Conservation (phyloP, 2,797 vertebrate species). For the Chloroceryle amazona region DNA sequence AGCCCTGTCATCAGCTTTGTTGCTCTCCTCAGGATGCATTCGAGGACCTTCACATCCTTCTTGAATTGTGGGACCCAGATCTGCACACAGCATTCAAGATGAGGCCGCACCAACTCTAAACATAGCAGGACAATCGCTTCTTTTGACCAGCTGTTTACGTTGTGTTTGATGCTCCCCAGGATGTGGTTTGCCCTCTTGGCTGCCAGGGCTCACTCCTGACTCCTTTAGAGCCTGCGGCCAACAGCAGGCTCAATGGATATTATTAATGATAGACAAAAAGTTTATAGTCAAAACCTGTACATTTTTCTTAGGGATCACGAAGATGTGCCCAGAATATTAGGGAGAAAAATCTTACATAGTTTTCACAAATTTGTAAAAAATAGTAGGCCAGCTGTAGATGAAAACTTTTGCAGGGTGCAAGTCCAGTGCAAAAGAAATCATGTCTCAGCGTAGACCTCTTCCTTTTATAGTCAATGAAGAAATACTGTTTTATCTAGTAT, state of each 20-base stretch:
- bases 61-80: not conserved
- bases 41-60: not conserved
- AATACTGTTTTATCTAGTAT: not conserved
- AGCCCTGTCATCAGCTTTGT: not conserved
- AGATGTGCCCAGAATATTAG: not conserved
- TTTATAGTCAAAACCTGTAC: not conserved
- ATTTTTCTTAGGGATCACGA: not conserved
- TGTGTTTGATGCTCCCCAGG: not conserved
- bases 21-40: not conserved
- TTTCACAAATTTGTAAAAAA: not conserved
- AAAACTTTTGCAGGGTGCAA: not conserved
- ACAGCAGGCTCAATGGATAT: not conserved
- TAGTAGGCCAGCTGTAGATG: not conserved
- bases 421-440: not conserved
- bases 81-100: not conserved
- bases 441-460: not conserved
- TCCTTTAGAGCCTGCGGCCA: not conserved
- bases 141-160: not conserved
- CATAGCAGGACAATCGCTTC: not conserved
- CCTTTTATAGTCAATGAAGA: not conserved
- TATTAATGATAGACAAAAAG: not conserved
- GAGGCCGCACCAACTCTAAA: not conserved
- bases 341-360: not conserved
- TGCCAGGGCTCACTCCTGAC: not conserved
- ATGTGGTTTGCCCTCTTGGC: not conserved